Percentiles rank a stretch among this genome's conserved stretches.
Conservation (phyloP, 2,888 invertebrate genomes). For the Pammene aurita region DNA sequence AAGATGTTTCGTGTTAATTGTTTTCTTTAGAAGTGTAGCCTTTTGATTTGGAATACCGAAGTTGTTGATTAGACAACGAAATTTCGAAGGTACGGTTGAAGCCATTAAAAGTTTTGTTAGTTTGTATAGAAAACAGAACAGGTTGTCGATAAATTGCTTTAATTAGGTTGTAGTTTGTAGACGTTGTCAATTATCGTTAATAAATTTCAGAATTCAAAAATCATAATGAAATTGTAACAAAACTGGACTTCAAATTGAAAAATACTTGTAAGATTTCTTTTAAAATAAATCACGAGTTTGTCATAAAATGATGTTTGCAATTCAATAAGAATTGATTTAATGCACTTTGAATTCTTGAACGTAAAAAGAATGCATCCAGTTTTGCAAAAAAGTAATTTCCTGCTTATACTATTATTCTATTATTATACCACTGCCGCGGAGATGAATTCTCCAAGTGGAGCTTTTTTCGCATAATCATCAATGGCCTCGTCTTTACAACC, state of each 20-base stretch:
- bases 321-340: not conserved
- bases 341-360: constrained; percentile 1
- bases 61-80: not conserved
- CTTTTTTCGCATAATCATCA: constrained; percentile 60
- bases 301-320: too few species aligned
- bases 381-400: constrained; percentile 45
- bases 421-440: constrained; percentile 29
- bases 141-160: not conserved
- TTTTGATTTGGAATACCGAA: not conserved
- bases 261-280: too few species aligned
- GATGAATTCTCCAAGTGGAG: constrained; percentile 54
- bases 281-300: too few species aligned
- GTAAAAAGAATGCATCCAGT: constrained; percentile 8
- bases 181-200: too few species aligned
- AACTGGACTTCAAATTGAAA: too few species aligned
- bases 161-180: not conserved
- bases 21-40: not conserved
- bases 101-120: not conserved
- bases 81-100: constrained; percentile 1
- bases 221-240: too few species aligned
- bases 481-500: constrained; percentile 45
- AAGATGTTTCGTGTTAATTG: constrained; percentile 12
- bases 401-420: constrained; percentile 32
- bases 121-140: not conserved
- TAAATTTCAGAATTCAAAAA: too few species aligned